Evolutionary conservation across 1,140 invertebrate species (phyloP), one percentile per base, ranked within the genome.

Genomic region (Spodoptera frugiperda): DNA sequence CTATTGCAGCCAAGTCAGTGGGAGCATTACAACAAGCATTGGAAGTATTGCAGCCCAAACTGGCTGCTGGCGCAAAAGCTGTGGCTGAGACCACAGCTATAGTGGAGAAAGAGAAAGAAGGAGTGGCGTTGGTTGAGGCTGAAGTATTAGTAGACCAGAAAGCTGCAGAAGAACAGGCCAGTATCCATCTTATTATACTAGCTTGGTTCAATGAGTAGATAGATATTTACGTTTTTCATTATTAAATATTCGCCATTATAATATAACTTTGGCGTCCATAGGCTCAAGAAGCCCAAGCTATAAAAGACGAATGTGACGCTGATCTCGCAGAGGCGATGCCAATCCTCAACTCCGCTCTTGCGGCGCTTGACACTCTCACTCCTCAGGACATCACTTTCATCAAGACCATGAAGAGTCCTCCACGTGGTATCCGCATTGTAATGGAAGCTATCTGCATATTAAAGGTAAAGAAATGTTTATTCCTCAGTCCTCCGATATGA

Each of bases 361-460:
- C 96, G 1, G 98, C 99, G 3, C 94, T 99, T 0, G 97, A 99
- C 84, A 99, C 98, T 0, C 95, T 99, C 3, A 99, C 98, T 49
- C 96, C 97, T 4, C 95, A 96, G 15, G 99, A 99, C 93, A 99
- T 99, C 65, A 97, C 98, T 33, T 96, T 99, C 54, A 98, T 99
- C 4, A 99, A 99, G 95, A 97, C 98, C 0, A 99, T 99, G 98
- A 99, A 99, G 94, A 98, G 97, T 95, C 99, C 99, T 2, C 99
- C 99, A 0, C 96, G 97, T 86, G 98, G 97, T 74, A 97, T 99
- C 5, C 98, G 97, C 86, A 95, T 99, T 70, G 98, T 99, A 1
- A 98, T 99, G 97, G 99, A 99, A 94, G 98, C 98, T 68, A 96
- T 99, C 78, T 99, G 98, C 87, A 98, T 99, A 82, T 95, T 99